These are phyloP conservation scores for Andrena bicolor DNA, from an alignment of 2,888 invertebrate species.

Conservation along the genomic window DNA sequence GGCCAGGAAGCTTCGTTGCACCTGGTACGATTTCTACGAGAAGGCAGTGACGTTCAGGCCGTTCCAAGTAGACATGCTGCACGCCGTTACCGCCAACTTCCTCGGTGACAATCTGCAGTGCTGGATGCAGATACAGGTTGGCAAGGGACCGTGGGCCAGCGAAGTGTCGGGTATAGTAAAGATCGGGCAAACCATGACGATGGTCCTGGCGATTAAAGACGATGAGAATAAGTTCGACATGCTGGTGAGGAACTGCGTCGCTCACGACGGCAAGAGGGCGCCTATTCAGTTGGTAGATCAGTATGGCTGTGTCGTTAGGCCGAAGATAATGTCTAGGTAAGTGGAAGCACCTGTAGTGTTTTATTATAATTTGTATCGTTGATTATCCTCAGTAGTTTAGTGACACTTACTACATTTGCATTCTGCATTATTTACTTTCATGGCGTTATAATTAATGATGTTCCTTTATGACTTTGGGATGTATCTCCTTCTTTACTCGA, in stretches of 20 bases:
- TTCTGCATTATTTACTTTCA: no score
- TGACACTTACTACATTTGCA: no score
- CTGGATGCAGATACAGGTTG: constrained; percentile 99
- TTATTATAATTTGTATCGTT: background rate
- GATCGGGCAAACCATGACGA: constrained; percentile 98
- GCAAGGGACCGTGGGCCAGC: constrained; percentile 98
- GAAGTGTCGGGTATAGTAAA: constrained; percentile 98
- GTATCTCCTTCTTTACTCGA: no score
- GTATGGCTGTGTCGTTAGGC: constrained; percentile 96
- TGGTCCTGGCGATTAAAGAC: constrained; percentile 98
- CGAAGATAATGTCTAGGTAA: constrained; percentile 94
- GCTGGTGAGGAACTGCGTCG: constrained; percentile 97
- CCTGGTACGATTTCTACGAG: constrained; percentile 98
- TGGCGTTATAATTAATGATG: no score
- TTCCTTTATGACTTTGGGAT: no score
- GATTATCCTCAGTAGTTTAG: no score
- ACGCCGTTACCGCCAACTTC: constrained; percentile 98
- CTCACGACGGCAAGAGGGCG: constrained; percentile 96
- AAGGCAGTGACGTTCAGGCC: constrained; percentile 97
- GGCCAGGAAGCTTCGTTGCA: constrained; percentile 95
- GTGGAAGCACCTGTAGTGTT: background rate
- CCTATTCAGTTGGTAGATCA: constrained; percentile 97
- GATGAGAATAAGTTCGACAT: constrained; percentile 98
- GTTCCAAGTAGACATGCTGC: constrained; percentile 98
- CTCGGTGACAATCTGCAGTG: constrained; percentile 97